Conservation (phyloP, 2,797 vertebrate species). For the Ciconia nigra region DNA sequence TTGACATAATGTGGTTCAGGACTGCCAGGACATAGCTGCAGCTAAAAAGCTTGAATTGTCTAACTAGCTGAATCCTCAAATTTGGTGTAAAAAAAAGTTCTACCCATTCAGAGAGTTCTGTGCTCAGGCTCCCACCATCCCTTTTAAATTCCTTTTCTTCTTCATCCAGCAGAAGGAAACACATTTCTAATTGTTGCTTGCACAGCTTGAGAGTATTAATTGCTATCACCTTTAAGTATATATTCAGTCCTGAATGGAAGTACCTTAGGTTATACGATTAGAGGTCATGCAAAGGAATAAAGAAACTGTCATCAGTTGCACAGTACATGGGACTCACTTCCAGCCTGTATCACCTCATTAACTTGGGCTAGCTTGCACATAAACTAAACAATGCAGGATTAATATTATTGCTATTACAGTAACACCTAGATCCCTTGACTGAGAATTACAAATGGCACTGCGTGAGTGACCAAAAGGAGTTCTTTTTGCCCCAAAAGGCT, state of each 20-base stretch:
- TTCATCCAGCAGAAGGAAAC: not conserved
- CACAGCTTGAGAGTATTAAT: not conserved
- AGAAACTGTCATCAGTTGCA: not conserved
- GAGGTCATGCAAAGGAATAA: not conserved
- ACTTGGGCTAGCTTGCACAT: not conserved
- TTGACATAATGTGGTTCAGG: not conserved
- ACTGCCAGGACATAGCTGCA: not conserved
- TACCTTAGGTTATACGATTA: not conserved
- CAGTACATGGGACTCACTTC: not conserved
- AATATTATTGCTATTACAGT: not conserved
- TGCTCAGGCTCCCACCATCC: not conserved
- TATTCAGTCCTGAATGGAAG: not conserved
- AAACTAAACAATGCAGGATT: not conserved
- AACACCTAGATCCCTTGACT: accelerated
- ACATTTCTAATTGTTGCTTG: not conserved
- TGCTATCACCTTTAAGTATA: not conserved
- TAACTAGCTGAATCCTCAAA: not conserved
- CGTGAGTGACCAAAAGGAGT: not conserved
- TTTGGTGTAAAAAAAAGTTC: not conserved
- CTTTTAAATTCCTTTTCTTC: not conserved
- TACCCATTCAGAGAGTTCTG: not conserved
- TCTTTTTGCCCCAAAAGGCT: not conserved
- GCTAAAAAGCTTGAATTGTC: not conserved
- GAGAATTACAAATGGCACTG: not conserved
- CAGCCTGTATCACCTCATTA: not conserved